Conservation (phyloP, 2,888 invertebrate genomes). For the Deilephila elpenor region DNA sequence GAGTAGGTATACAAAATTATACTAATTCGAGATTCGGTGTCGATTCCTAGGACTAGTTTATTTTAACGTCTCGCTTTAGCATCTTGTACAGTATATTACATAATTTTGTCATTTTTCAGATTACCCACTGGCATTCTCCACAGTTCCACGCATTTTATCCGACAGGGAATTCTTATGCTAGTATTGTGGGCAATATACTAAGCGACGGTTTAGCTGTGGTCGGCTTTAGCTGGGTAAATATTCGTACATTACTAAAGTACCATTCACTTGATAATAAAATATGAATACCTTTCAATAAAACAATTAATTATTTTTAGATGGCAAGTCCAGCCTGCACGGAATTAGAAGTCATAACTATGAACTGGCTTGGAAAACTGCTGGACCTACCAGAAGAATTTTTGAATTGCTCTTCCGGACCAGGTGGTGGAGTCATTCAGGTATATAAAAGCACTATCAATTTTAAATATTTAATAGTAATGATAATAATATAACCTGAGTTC, state of each 20-base stretch:
- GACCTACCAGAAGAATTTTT: constrained; percentile 93
- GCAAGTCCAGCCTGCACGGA: constrained; percentile 96
- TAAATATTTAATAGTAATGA: not conserved
- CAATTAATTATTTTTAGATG: constrained; percentile 75
- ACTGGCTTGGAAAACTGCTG: constrained; percentile 95
- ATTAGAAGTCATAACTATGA: constrained; percentile 95
- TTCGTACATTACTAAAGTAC: not conserved
- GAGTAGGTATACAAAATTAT: no score
- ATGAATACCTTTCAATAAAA: not conserved
- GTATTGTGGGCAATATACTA: constrained; percentile 93
- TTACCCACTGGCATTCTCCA: constrained; percentile 97
- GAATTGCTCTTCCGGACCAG: constrained; percentile 89
- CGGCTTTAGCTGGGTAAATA: constrained; percentile 95
- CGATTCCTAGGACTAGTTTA: not conserved
- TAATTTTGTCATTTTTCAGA: constrained; percentile 71
- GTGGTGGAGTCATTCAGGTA: constrained; percentile 94
- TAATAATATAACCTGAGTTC: not conserved
- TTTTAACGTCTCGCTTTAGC: not conserved
- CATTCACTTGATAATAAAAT: not conserved
- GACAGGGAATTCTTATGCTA: constrained; percentile 93
- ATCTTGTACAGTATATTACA: not conserved
- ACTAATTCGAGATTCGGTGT: no score
- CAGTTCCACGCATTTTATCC: constrained; percentile 97
- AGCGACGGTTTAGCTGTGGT: constrained; percentile 92
- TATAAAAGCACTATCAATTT: constrained; percentile 33